Conservation (phyloP, 2,797 vertebrate genomes). For the Echiichthys vipera region DNA sequence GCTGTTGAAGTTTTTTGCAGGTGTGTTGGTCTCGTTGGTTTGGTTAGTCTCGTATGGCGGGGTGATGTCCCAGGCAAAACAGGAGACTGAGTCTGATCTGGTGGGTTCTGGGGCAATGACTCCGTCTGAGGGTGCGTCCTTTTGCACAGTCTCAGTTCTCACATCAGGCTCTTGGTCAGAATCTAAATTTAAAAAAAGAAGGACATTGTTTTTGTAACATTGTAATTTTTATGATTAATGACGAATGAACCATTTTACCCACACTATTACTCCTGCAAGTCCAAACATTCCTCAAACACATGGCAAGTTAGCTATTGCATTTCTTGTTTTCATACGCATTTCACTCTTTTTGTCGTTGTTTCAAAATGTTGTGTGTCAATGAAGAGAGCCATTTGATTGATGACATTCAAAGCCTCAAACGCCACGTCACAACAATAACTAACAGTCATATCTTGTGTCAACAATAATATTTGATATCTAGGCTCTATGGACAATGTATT, state of each 20-base stretch:
- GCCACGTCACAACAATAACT: too few species aligned
- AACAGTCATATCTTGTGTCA: too few species aligned
- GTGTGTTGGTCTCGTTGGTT: background rate
- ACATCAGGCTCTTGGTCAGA: background rate
- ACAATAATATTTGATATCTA: too few species aligned
- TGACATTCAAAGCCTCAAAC: too few species aligned
- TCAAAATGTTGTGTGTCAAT: too few species aligned
- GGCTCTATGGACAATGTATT: too few species aligned
- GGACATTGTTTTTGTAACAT: background rate
- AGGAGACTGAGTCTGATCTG: background rate
- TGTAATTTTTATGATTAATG: background rate
- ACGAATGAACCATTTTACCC: background rate
- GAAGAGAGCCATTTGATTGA: too few species aligned
- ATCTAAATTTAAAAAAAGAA: conserved; percentile 21
- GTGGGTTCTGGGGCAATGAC: accelerated
- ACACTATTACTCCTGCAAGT: background rate
- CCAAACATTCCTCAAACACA: background rate
- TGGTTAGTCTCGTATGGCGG: conserved; percentile 3
- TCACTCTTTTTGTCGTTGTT: too few species aligned
- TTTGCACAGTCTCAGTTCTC: background rate
- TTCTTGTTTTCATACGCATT: too few species aligned
- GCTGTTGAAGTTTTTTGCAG: background rate
- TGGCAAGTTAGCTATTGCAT: too few species aligned
- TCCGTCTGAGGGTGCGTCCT: background rate
- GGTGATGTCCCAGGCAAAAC: conserved; percentile 54